Evolutionary conservation across 2,797 vertebrate genomes (phyloP), one percentile per base, ranked within the genome.

Genomic region (Rhyacichthys aspro): DNA sequence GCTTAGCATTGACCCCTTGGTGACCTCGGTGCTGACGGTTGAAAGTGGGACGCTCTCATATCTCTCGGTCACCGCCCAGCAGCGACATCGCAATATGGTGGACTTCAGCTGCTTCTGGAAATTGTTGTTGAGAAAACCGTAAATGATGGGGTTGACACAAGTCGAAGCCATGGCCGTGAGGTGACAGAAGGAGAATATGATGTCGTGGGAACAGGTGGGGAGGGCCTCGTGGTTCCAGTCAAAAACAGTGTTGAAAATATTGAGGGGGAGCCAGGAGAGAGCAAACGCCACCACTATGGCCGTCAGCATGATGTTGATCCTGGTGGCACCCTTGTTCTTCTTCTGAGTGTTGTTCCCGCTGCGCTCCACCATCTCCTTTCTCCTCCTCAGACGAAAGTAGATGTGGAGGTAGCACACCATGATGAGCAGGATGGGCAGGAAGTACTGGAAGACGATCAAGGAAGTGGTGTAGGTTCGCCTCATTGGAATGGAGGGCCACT

Each of bases 51-150:
- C 92, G 7, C 82, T 93, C 78, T 95, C 94, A 0, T 94, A 94
- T 28, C 88, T 62, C 83, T 94, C 92, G 0, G 79, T 72, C 11
- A 85, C 78, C 9, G 75, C 89, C 78, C 90, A 92, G 68, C 94
- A 95, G 65, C 90, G 91, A 55, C 94, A 94, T 41, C 90, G 91
- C 55, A 91, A 57, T 36, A 94, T 67, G 5, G 92, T 86, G 10
- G 89, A 78, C 79, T 92, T 93, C 18, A 94, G 88, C 76, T 95
- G 94, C 63, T 93, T 94, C 79, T 94, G 93, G 87, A 95, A 95
- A 68, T 94, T 95, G 86, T 84, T 93, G 87, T 94, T 95, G 69
- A 95, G 93, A 83, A 95, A 95, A 18, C 94, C 94, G 1, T 95
- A 95, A 77, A 94, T 93, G 78, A 95, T 70, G n/a, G 94, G 94